Base-by-base conservation (phyloP, 2,888 invertebrate genomes). In the Sceliomorpha sp. region DNA sequence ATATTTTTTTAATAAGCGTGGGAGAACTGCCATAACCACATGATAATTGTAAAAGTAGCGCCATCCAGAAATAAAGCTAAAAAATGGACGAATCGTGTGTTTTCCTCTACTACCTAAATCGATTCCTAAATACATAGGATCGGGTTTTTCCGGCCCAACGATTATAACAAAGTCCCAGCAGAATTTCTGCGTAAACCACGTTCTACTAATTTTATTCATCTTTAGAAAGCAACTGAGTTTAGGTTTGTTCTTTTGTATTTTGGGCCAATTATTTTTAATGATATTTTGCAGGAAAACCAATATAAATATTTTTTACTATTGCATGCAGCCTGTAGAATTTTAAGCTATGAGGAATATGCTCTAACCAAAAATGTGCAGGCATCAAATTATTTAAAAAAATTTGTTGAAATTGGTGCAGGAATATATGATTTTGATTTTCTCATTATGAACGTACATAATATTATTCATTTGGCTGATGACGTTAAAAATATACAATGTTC, bases 291-390 rank as follows among this genome's bases (percentile, higher is more conserved):
- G 10, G 7, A 3, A 34, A 34, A 2, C 13, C 1, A 24, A 12
- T 59, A 59, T 15, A 48, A 34, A 14, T 40, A 48, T 47, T 67
- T 59, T 39, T 24, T 67, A 34, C 17, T 59, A 0, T 47, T 67
- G 34, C 59, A 59, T 31, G 10, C 40, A 1, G 59, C 45, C 3
- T 67, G 53, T 37, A 27, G 45, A 45, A 58, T 64, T 12, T 44
- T 64, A 24, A 51, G 45, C 24, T 17, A 32, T n/a, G 20, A 27
- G 13, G 17, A 24, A 44, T 13, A 29, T 14, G 42, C 20, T 0
- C 24, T 34, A 24, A 24, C 1, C 31, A 31, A 37, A 10, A 42
- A n/a, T 6, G 14, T 10, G 7, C 32, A 36, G 9, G 48, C 48
- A 14, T 56, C 56, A 50, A 24, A 26, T 8, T 64, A 64, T 14